These are phyloP conservation scores for Galerucella pusilla DNA, from an alignment of 2,888 invertebrate species.

Conservation along the genomic window DNA sequence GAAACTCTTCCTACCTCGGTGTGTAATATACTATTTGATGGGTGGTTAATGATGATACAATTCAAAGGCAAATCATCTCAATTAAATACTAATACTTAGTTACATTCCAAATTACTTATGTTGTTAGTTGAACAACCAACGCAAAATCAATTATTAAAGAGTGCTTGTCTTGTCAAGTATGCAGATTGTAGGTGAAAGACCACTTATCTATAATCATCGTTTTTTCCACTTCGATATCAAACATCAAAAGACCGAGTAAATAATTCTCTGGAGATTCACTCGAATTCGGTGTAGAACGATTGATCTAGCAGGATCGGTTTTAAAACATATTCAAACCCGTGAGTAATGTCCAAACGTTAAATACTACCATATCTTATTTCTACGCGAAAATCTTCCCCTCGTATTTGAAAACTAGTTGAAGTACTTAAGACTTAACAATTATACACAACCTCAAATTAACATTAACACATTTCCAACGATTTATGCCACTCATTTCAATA, in stretches of 20 bases:
- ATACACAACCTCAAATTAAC: conserved; percentile 17
- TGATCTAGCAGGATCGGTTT: background rate
- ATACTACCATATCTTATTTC: no score
- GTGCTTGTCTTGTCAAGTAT: conserved; percentile 48
- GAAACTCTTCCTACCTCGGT: no score
- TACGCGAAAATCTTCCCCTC: background rate
- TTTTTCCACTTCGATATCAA: conserved; percentile 32
- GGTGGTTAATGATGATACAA: background rate
- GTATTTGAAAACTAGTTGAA: background rate
- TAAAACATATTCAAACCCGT: background rate
- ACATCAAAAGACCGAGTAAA: conserved; percentile 61
- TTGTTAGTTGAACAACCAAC: background rate
- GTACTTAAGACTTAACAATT: background rate
- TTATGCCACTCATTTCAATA: conserved; percentile 32
- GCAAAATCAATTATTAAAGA: conserved; percentile 4
- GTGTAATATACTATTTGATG: no score
- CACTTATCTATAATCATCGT: conserved; percentile 55
- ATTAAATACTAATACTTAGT: background rate
- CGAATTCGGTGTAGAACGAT: conserved; percentile 50
- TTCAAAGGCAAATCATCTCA: background rate
- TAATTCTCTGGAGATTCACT: conserved; percentile 59
- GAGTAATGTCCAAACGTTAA: no score
- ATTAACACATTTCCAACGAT: conserved; percentile 23
- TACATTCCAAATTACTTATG: conserved; percentile 5
- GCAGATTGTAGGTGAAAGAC: conserved; percentile 58